These are phyloP conservation scores for Caenorhabditis virilis DNA, from an alignment of 2,888 invertebrate species.

Conservation along the genomic window DNA sequence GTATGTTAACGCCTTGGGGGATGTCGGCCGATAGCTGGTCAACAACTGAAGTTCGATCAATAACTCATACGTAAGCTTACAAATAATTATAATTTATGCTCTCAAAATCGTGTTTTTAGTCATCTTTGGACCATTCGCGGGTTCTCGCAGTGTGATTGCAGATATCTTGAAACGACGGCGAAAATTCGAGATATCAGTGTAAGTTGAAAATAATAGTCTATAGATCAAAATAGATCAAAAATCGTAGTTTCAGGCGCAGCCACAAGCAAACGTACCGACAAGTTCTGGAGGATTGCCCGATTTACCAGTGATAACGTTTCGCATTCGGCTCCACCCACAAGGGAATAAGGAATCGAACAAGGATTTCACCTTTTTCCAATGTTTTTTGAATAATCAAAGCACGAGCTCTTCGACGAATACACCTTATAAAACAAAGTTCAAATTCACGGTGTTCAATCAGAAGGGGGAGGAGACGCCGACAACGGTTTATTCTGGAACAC, in stretches of 20 bases:
- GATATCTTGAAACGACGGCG: constrained; percentile 67
- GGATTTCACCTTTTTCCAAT: constrained; percentile 67
- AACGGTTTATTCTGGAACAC: constrained; percentile 68
- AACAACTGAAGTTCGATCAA: constrained; percentile 56
- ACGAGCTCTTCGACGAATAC: constrained; percentile 29
- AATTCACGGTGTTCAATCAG: constrained; percentile 65
- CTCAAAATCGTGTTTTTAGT: constrained; percentile 15
- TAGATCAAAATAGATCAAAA: neutral
- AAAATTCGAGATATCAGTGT: constrained; percentile 56
- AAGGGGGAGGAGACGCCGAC: constrained; percentile 66
- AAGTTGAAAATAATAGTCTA: constrained; percentile 10
- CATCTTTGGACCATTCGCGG: constrained; percentile 67
- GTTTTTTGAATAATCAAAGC: constrained; percentile 21
- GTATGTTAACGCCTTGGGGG: neutral
- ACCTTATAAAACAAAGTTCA: constrained; percentile 62
- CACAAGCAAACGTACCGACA: constrained; percentile 15
- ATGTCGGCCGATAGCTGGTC: constrained; percentile 54
- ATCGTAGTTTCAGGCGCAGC: constrained; percentile 16
- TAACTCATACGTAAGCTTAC: constrained; percentile 38
- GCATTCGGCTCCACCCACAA: constrained; percentile 68
- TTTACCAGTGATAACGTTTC: constrained; percentile 50
- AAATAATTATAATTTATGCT: neutral
- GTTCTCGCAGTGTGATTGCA: constrained; percentile 66
- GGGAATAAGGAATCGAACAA: constrained; percentile 69
- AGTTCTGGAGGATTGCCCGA: constrained; percentile 34